Percentiles rank a stretch among this genome's conserved stretches.
These are phyloP conservation scores for Empis livida DNA, from an alignment of 2,888 invertebrate genomes.

Conservation along the genomic window DNA sequence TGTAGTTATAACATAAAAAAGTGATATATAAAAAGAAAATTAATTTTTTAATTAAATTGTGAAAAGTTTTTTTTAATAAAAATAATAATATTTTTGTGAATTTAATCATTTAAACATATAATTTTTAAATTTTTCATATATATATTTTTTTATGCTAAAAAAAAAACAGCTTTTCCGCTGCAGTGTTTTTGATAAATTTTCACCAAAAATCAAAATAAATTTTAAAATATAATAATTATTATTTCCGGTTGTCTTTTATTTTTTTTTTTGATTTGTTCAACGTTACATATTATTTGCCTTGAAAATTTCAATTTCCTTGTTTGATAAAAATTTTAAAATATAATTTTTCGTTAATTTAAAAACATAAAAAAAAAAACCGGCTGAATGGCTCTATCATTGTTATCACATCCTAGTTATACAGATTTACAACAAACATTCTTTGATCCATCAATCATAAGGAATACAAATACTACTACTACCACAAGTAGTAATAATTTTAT, in stretches of 20 bases:
- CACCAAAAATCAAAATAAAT: background rate
- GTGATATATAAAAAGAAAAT: slow-evolving; percentile 9
- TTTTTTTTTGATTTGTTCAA: background rate
- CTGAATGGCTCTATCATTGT: slow-evolving; percentile 36
- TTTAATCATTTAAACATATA: slow-evolving; percentile 10
- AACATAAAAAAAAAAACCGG: background rate
- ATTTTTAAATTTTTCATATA: background rate
- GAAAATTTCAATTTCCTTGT: slow-evolving; percentile 13
- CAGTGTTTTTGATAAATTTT: slow-evolving; percentile 4
- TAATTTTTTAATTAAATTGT: slow-evolving; percentile 9
- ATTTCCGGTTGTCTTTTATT: background rate
- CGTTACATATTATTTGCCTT: slow-evolving; percentile 9
- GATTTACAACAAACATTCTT: slow-evolving; percentile 33
- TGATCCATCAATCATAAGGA: slow-evolving; percentile 19
- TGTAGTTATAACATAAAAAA: slow-evolving; percentile 6
- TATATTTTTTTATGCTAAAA: background rate
- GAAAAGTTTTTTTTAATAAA: slow-evolving; percentile 5
- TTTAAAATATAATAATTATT: background rate
- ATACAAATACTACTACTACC: too few relatives aligned
- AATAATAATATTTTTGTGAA: slow-evolving; percentile 10
- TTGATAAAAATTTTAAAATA: slow-evolving; percentile 3
- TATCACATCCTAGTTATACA: slow-evolving; percentile 28
- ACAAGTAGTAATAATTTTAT: too few relatives aligned
- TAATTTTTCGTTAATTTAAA: slow-evolving; percentile 9
- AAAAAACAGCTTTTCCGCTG: slow-evolving; percentile 9